Percentiles rank a stretch among this genome's conserved stretches.
phyloP scores from a whole-genome alignment of 2,888 invertebrate genomes.

The Ectobius pallidus region DNA sequence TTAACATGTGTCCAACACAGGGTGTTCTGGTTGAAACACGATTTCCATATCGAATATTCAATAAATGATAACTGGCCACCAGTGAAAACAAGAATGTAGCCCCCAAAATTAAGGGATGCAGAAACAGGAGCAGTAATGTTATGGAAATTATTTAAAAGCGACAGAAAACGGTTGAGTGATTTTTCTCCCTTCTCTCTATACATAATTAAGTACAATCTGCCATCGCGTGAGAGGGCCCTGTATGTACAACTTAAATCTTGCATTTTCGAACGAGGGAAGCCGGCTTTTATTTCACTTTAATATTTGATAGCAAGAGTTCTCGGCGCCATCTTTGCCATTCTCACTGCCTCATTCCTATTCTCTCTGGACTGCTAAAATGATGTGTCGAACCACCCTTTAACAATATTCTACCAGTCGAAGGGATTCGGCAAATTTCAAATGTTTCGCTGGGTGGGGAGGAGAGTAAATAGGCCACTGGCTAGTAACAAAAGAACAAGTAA shows the following conservation, averaged over 20 bases:
- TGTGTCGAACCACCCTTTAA: not conserved
- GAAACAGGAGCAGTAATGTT: not conserved
- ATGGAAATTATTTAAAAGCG: constrained; percentile 13
- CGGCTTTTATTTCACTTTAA: constrained; percentile 8
- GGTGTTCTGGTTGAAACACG: no score
- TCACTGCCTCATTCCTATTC: not conserved
- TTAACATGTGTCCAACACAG: no score
- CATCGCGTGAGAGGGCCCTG: not conserved
- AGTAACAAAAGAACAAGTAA: no score
- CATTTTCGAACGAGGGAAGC: constrained; percentile 13
- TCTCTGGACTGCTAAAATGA: not conserved
- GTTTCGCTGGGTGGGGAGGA: no score
- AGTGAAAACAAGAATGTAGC: no score
- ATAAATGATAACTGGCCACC: no score
- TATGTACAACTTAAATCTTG: constrained; percentile 2
- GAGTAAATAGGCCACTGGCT: no score
- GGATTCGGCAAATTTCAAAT: no score
- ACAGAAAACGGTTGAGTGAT: not conserved
- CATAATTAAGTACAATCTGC: constrained; percentile 23
- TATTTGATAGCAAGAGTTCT: constrained; percentile 11
- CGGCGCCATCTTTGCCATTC: no score
- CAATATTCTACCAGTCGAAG: no score
- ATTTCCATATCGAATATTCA: no score
- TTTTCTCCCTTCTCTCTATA: not conserved
- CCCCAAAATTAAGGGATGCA: no score